Percentiles rank a stretch among this genome's conserved stretches.
phyloP scores from a whole-genome alignment of 2,113 vertebrate species.

The Pandion haliaetus region DNA sequence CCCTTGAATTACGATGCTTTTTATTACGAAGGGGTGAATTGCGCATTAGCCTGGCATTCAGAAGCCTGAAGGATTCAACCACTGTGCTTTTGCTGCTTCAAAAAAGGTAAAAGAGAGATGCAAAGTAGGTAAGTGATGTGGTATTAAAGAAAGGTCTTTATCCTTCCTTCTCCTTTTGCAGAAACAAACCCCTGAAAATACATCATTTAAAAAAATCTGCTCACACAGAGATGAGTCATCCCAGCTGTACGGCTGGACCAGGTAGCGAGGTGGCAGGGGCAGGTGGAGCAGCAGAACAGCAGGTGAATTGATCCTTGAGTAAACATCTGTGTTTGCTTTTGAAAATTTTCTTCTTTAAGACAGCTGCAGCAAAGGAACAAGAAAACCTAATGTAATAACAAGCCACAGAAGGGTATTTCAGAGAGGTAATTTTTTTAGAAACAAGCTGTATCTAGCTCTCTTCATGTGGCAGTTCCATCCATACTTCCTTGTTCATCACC shows the following conservation, averaged over 20 bases:
- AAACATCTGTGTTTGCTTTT: conserved; percentile 56
- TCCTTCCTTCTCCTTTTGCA: not conserved
- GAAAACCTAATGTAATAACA: not conserved
- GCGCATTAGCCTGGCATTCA: not conserved
- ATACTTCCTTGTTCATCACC: not conserved
- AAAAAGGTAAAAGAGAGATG: not conserved
- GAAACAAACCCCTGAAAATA: not conserved
- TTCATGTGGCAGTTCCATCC: not conserved
- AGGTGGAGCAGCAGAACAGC: conserved; percentile 53
- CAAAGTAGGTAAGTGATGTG: not conserved
- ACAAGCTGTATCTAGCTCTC: not conserved
- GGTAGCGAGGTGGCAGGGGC: not conserved
- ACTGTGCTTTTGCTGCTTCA: not conserved
- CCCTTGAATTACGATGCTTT: conserved; percentile 12
- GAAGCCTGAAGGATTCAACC: not conserved
- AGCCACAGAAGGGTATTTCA: not conserved
- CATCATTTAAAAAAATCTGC: not conserved
- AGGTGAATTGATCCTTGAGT: conserved; percentile 48
- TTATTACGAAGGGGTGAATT: not conserved
- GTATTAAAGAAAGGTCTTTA: not conserved
- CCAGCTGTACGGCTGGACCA: not conserved
- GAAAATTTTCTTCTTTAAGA: not conserved
- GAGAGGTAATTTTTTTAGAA: not conserved
- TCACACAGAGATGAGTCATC: not conserved
- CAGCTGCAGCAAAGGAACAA: conserved; percentile 32